Evolutionary conservation across 2,797 vertebrate species (phyloP).

Genomic region (Liasis olivaceus): DNA sequence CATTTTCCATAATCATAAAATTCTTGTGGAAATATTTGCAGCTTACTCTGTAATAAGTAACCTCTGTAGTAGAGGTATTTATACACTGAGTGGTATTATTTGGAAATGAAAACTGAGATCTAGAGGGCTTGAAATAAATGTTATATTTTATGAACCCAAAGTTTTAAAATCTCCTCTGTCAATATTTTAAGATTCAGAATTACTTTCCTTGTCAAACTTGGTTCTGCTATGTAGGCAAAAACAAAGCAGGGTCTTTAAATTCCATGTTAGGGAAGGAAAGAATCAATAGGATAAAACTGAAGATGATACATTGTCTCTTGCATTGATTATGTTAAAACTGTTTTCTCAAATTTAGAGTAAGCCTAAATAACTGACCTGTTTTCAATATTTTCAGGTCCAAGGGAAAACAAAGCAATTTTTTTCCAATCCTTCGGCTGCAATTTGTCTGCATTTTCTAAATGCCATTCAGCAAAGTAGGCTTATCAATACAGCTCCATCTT

Average conservation of each 20-base stretch:
- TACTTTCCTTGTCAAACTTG: neutral
- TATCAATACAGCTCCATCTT: conserved; percentile 76
- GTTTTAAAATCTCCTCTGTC: neutral
- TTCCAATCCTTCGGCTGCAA: conserved; percentile 31
- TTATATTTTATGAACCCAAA: neutral
- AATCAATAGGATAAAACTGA: conserved; percentile 28
- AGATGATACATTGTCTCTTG: conserved; percentile 30
- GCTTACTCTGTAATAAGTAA: neutral
- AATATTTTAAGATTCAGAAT: neutral
- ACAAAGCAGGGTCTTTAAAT: neutral
- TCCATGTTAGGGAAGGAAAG: neutral
- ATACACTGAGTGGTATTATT: neutral
- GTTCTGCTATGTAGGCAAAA: conserved; percentile 14
- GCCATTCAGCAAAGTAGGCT: conserved; percentile 37
- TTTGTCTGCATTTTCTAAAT: conserved; percentile 33
- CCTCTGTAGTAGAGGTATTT: neutral
- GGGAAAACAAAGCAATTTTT: conserved; percentile 17
- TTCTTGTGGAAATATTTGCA: neutral
- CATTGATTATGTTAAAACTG: conserved; percentile 16
- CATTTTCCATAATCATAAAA: neutral
- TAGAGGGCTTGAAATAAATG: neutral
- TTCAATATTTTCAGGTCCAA: conserved; percentile 25
- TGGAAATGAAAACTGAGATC: neutral
- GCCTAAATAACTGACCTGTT: conserved; percentile 31
- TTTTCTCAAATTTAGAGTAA: conserved; percentile 30